Conservation (phyloP, 2,113 vertebrate species). For the Apeltes quadracus region DNA sequence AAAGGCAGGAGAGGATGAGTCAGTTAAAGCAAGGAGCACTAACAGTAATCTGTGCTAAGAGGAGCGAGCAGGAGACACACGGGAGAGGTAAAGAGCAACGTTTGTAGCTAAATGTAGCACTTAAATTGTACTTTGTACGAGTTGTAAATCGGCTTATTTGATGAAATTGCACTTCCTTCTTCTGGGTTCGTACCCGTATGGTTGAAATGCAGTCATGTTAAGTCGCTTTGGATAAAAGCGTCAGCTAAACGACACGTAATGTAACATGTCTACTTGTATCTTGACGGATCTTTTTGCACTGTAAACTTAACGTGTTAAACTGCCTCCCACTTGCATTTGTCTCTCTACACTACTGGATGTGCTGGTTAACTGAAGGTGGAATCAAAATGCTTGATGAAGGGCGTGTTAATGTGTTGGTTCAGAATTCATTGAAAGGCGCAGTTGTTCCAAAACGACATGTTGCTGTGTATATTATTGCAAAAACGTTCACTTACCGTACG, state of each 20-base stretch:
- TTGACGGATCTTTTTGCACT: neutral
- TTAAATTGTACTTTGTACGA: no score
- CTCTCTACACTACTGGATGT: neutral
- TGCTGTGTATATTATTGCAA: neutral
- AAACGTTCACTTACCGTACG: neutral
- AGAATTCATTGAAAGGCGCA: neutral
- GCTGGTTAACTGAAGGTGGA: neutral
- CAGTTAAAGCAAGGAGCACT: neutral
- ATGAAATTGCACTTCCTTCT: no score
- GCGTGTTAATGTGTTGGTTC: neutral
- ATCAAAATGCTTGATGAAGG: neutral
- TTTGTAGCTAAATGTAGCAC: neutral
- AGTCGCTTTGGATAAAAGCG: no score
- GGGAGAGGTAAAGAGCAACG: conserved; percentile 7
- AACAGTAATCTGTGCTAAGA: neutral
- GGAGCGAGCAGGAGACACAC: neutral
- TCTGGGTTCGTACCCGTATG: no score
- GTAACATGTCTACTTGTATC: neutral
- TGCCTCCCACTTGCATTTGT: neutral
- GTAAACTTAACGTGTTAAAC: neutral
- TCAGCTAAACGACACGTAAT: no score
- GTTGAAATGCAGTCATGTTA: no score
- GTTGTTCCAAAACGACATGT: neutral
- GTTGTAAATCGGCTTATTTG: no score
- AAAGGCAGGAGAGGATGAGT: conserved; percentile 6